phyloP scores from a whole-genome alignment of 1,140 invertebrate genomes.

The Carposina sasakii region DNA sequence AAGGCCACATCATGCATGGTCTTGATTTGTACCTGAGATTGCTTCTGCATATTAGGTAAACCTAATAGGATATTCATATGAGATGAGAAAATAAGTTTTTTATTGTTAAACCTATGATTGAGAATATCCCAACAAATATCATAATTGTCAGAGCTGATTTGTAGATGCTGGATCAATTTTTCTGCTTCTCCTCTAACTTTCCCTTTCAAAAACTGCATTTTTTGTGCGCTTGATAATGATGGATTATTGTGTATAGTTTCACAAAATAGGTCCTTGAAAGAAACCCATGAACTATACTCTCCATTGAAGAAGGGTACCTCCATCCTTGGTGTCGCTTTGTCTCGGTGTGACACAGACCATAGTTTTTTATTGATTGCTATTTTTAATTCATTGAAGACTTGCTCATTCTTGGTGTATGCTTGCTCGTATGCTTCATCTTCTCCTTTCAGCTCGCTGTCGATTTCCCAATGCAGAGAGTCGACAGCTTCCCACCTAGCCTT shows the following conservation, averaged over 20 bases:
- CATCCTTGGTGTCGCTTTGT: conserved; percentile 22
- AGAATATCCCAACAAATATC: conserved; percentile 22
- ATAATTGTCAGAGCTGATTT: conserved; percentile 20
- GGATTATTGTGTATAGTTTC: conserved; percentile 22
- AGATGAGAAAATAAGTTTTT: conserved; percentile 17
- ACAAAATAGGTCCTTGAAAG: conserved; percentile 23
- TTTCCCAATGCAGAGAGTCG: conserved; percentile 22
- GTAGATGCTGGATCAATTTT: conserved; percentile 18
- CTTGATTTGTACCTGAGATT: no score
- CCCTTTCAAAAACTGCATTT: conserved; percentile 15
- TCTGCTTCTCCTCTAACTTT: conserved; percentile 16
- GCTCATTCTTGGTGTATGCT: conserved; percentile 11
- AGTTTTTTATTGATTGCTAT: conserved; percentile 22
- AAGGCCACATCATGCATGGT: no score
- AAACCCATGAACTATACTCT: conserved; percentile 16
- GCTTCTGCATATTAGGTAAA: no score
- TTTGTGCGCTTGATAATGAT: conserved; percentile 14
- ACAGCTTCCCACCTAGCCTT: conserved; percentile 19
- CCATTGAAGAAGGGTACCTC: conserved; percentile 20
- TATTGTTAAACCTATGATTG: conserved; percentile 20
- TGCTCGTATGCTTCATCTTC: conserved; percentile 10
- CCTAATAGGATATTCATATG: conserved; percentile 15
- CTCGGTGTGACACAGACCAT: conserved; percentile 19
- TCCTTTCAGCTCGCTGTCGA: conserved; percentile 17
- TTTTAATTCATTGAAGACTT: conserved; percentile 18